Percentiles rank a stretch among this genome's conserved stretches.
Evolutionary conservation across 2,113 vertebrate genomes (phyloP).

Genomic region (Lamprotornis superbus): DNA sequence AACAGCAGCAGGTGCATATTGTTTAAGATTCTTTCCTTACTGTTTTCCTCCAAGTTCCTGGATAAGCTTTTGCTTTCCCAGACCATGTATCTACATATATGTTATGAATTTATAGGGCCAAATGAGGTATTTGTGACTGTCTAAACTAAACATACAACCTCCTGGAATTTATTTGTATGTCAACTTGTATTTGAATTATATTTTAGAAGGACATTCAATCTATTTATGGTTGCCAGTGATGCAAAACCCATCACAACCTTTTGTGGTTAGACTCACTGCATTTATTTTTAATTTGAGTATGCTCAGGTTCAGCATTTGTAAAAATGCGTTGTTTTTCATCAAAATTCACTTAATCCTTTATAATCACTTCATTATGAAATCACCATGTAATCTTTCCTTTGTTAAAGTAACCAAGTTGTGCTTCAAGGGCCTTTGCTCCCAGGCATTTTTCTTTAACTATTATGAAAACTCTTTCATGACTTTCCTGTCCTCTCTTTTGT

Average conservation of each 20-base stretch:
- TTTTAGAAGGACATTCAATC: neutral
- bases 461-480: neutral
- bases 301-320: neutral
- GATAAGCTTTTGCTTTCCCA: no score
- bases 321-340: neutral
- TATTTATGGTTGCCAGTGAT: neutral
- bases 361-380: neutral
- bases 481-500: neutral
- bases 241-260: neutral
- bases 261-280: neutral
- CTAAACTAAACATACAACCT: neutral
- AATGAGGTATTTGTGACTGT: neutral
- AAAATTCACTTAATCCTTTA: neutral
- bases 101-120: neutral
- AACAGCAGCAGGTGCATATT: no score
- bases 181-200: neutral
- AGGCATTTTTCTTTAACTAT: neutral
- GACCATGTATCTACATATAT: neutral
- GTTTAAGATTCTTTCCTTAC: no score
- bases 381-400: neutral
- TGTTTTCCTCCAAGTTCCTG: no score
- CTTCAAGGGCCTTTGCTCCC: neutral
- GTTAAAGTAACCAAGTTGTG: neutral
- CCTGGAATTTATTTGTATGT: neutral
- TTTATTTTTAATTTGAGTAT: constrained; percentile 1